phyloP scores from a whole-genome alignment of 1,140 invertebrate species.

The Ceratina calcarata region DNA sequence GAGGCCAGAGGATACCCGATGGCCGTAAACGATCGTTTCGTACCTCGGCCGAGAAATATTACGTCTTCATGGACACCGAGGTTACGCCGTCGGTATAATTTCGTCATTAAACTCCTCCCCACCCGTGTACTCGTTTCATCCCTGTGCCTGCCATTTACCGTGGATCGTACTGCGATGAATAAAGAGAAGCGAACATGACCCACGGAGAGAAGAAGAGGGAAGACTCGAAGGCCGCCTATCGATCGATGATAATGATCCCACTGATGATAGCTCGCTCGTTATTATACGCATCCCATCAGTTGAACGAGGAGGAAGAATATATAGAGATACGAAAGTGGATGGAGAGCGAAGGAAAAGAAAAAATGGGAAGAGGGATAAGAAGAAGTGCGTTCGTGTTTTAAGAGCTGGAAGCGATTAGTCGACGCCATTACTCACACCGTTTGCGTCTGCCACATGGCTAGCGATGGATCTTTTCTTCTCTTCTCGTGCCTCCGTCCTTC shows the following conservation, averaged over 20 bases:
- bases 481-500: neutral
- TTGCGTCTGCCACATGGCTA: constrained; percentile 75
- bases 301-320: neutral
- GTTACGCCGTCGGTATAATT: constrained; percentile 69
- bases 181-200: constrained; percentile 4
- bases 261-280: constrained; percentile 72
- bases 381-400: constrained; percentile 66
- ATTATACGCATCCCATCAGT: constrained; percentile 48
- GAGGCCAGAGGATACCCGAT: neutral
- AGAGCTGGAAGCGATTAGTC: constrained; percentile 70
- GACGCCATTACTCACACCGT: constrained; percentile 74
- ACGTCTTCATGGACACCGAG: constrained; percentile 58
- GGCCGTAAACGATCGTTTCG: constrained; percentile 44
- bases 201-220: constrained; percentile 17
- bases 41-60: constrained; percentile 50
- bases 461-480: constrained; percentile 64
- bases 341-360: constrained; percentile 25
- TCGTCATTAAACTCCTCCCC: constrained; percentile 67
- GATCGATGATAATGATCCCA: constrained; percentile 72
- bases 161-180: constrained; percentile 18
- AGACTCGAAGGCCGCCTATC: constrained; percentile 50
- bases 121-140: neutral
- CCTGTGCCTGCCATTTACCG: constrained; percentile 23
- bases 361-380: constrained; percentile 18
- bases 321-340: neutral